A percentile compares a stretch with the other conserved stretches of the same genome.
These are phyloP conservation scores for Pelagia noctiluca DNA, from an alignment of 30 jellyfish, hydroid and myxozoan species.

Conservation along the genomic window DNA sequence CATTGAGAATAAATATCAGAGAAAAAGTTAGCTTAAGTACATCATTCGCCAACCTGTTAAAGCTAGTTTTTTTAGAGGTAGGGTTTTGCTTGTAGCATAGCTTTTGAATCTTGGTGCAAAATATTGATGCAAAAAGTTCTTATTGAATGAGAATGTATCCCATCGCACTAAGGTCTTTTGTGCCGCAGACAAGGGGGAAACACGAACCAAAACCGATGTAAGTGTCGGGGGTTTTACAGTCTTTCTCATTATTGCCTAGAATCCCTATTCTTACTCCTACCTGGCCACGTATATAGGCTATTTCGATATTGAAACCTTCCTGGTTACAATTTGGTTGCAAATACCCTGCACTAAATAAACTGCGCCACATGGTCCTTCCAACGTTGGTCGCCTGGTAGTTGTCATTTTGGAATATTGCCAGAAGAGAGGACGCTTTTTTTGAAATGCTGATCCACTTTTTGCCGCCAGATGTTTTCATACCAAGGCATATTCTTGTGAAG, in stretches of 20 bases:
- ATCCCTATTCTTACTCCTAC: constrained; percentile 25
- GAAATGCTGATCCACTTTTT: constrained; percentile 35
- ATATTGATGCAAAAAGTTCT: no score
- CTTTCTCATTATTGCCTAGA: constrained; percentile 29
- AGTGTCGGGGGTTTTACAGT: constrained; percentile 31
- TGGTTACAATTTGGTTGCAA: constrained; percentile 35
- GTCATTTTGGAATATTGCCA: constrained; percentile 8
- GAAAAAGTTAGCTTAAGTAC: no score
- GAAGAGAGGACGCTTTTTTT: constrained; percentile 27
- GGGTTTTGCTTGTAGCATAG: no score
- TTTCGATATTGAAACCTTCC: constrained; percentile 37
- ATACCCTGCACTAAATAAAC: not conserved
- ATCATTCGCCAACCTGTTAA: no score
- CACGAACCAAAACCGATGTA: constrained; percentile 28
- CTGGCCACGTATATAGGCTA: not conserved
- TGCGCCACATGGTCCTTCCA: constrained; percentile 45
- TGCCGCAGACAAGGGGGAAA: not conserved
- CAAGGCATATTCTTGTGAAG: constrained; percentile 44
- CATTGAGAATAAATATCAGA: no score
- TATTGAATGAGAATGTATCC: no score
- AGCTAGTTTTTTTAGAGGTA: no score
- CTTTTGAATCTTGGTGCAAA: no score
- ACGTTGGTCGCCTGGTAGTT: constrained; percentile 10
- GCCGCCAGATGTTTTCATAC: constrained; percentile 1
- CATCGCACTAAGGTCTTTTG: no score